Conservation (phyloP, 1,140 invertebrate species). For the Centruroides vittatus region DNA sequence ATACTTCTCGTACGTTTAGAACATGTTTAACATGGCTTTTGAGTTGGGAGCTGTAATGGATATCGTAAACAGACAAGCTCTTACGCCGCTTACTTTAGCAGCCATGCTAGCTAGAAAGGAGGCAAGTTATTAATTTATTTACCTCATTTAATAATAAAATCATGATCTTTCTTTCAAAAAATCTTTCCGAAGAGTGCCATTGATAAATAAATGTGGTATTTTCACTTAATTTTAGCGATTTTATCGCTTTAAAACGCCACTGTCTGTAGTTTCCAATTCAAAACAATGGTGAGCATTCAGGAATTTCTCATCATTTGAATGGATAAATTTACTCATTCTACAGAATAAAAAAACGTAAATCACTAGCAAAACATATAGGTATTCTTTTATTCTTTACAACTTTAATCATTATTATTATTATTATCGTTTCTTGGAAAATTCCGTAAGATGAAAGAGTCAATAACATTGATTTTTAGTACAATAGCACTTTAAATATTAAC, state of each 20-base stretch:
- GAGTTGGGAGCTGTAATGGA: slow-evolving; percentile 74
- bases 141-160: background rate
- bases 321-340: too few relatives aligned
- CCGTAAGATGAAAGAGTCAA: too few relatives aligned
- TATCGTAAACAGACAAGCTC: slow-evolving; percentile 67
- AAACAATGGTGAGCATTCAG: too few relatives aligned
- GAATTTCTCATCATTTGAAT: too few relatives aligned
- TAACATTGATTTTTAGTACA: background rate
- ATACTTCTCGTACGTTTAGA: slow-evolving; percentile 33
- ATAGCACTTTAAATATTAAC: background rate
- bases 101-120: slow-evolving; percentile 85
- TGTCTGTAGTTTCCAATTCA: too few relatives aligned
- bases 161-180: background rate
- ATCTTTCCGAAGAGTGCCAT: background rate
- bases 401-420: too few relatives aligned
- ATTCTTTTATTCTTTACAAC: too few relatives aligned
- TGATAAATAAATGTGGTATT: background rate
- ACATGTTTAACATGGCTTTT: slow-evolving; percentile 87
- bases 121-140: slow-evolving; percentile 21
- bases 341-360: too few relatives aligned
- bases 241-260: too few relatives aligned
- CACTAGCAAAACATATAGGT: too few relatives aligned
- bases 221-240: too few relatives aligned
- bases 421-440: too few relatives aligned
- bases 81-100: slow-evolving; percentile 85